Base-by-base conservation (phyloP, 2,888 invertebrate species). In the Cheilosia grossa region DNA sequence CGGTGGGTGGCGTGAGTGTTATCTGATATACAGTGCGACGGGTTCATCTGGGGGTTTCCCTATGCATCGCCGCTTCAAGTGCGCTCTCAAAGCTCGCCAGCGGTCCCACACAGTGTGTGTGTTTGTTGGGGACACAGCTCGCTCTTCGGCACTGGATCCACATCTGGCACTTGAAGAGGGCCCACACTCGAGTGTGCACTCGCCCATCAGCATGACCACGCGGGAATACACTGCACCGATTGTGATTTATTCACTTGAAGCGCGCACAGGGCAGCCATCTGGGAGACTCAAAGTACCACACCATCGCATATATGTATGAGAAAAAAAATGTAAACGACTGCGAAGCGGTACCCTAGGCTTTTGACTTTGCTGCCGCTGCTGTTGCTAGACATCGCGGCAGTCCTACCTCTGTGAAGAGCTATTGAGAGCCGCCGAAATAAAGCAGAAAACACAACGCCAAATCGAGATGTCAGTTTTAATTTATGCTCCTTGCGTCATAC, bases 381-480 rank as follows among this genome's bases (percentile, higher is more conserved):
- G 66, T 33, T 72, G 73, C 83, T 85, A 85, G 85, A 85, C 85
- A 75, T 47, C 49, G 66, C 59, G 85, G 85, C 85, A 72, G 66
- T 66, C 42, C 30, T 54, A 58, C 49, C 80, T 51, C 49, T 70
- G 9, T 30, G 58, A 70, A 83, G 85, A 67, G 67, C 75, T 51
- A 75, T 81, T 77, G 75, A 83, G 73, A 67, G 67, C 30, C 44
- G 59, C 77, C 66, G 42, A 37, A 59, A 51, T 13, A 58, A 33
- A 51, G 51, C 49, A 58, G 58, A 81, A 81, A 77, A 85, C 66
- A 75, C 72, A 85, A 77, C 83, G 69, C 85, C 85, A 81, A 81
- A 85, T 85, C 85, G 85, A 83, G 85, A 77, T 85, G 85, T 85
- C 85, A 77, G 81, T 85, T 85, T 85, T 85, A 85, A 85, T 85